Evolutionary conservation across 2,888 invertebrate genomes (phyloP).

Genomic region (Petrophora chlorosata): DNA sequence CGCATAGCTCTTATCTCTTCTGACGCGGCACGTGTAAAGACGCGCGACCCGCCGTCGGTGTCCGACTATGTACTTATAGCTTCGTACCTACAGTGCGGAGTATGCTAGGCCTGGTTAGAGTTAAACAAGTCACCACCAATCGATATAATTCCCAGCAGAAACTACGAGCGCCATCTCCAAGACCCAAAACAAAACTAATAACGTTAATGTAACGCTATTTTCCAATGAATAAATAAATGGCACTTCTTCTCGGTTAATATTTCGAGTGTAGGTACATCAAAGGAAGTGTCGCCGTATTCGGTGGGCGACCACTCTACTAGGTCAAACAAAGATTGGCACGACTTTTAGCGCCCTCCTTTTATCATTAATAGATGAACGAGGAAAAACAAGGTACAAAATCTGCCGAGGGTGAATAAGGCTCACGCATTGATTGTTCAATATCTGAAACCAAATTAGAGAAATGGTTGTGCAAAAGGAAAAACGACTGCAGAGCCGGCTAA

Average conservation of each 20-base stretch:
- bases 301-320: constrained; percentile 3
- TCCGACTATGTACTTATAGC: no score
- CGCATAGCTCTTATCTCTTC: no score
- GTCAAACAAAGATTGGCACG: constrained; percentile 23
- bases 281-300: constrained; percentile 12
- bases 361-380: constrained; percentile 25
- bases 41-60: no score
- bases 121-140: no score
- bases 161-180: no score
- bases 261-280: constrained; percentile 16
- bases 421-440: constrained; percentile 13
- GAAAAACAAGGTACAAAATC: constrained; percentile 18
- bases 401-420: constrained; percentile 7
- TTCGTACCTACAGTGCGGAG: no score
- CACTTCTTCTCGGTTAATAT: constrained; percentile 7
- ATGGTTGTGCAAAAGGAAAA: constrained; percentile 5
- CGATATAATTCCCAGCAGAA: no score
- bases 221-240: constrained; percentile 17
- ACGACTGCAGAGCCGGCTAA: not conserved
- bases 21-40: no score
- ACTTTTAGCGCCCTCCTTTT: constrained; percentile 18
- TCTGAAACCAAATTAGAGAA: constrained; percentile 7
- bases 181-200: not conserved
- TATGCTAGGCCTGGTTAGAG: no score
- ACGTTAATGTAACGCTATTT: constrained; percentile 4